A percentile compares a stretch with the other conserved stretches of the same genome.
Conservation (phyloP, 2,888 invertebrate species). For the Caenorhabditis sp. region DNA sequence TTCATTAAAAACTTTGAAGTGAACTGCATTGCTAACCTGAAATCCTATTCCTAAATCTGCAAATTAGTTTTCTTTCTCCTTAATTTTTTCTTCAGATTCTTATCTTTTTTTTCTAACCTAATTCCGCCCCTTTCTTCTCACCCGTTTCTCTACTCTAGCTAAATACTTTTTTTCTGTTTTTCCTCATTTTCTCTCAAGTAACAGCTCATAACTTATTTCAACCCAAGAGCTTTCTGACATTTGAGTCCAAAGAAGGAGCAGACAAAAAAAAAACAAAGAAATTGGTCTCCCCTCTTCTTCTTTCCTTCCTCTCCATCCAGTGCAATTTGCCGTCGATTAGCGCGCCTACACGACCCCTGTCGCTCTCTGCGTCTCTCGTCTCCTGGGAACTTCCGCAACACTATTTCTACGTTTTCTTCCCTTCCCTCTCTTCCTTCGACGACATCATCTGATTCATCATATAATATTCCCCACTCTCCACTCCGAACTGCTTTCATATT, state of each 20-base stretch:
- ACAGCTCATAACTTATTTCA: not conserved
- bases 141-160: too few species aligned
- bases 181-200: not conserved
- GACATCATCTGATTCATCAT: constrained; percentile 32
- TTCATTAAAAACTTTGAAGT: too few species aligned
- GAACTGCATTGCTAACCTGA: too few species aligned
- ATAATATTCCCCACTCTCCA: constrained; percentile 10
- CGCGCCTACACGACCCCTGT: constrained; percentile 37
- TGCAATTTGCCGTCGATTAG: constrained; percentile 59
- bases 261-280: constrained; percentile 13
- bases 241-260: not conserved
- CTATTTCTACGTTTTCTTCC: not conserved
- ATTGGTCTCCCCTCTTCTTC: not conserved
- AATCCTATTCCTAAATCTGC: too few species aligned
- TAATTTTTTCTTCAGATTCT: not conserved
- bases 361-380: constrained; percentile 22
- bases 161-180: not conserved
- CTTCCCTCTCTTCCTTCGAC: not conserved
- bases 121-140: not conserved
- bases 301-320: not conserved
- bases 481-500: too few species aligned
- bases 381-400: constrained; percentile 1
- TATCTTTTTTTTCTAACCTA: not conserved
- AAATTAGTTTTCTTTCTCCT: not conserved
- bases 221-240: not conserved